Conservation (phyloP, 2,888 invertebrate species). For the Macrophya annulata region DNA sequence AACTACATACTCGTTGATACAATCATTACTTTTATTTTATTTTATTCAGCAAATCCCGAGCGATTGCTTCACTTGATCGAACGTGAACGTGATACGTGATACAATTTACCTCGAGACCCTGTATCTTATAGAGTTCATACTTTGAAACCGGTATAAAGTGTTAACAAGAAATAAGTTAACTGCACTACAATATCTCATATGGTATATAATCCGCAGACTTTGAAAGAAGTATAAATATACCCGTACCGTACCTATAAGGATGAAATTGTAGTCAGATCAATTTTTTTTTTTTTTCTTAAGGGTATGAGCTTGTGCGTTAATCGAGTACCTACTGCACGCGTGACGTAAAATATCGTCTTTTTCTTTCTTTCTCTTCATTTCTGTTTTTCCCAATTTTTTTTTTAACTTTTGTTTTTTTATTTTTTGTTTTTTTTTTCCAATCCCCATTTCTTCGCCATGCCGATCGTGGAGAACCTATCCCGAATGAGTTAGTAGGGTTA, state of each 20-base stretch:
- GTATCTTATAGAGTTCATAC: neutral
- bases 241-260: neutral
- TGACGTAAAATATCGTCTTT: neutral
- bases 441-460: neutral
- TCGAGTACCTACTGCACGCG: neutral
- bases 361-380: neutral
- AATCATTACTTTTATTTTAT: neutral
- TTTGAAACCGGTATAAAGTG: conserved; percentile 18
- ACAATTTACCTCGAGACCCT: neutral
- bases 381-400: neutral
- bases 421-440: conserved; percentile 13
- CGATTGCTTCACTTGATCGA: conserved; percentile 7
- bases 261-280: neutral
- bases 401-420: neutral
- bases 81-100: conserved; percentile 28
- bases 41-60: neutral
- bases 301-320: neutral
- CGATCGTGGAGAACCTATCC: conserved; percentile 71
- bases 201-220: neutral
- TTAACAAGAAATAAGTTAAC: conserved; percentile 12
- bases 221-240: neutral
- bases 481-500: conserved; percentile 62
- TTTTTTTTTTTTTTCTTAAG: neutral
- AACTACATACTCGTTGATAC: neutral
- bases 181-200: neutral